Percentiles rank a stretch among this genome's conserved stretches.
Evolutionary conservation across 2,797 vertebrate genomes (phyloP).

Genomic region (Amniataba percoides): DNA sequence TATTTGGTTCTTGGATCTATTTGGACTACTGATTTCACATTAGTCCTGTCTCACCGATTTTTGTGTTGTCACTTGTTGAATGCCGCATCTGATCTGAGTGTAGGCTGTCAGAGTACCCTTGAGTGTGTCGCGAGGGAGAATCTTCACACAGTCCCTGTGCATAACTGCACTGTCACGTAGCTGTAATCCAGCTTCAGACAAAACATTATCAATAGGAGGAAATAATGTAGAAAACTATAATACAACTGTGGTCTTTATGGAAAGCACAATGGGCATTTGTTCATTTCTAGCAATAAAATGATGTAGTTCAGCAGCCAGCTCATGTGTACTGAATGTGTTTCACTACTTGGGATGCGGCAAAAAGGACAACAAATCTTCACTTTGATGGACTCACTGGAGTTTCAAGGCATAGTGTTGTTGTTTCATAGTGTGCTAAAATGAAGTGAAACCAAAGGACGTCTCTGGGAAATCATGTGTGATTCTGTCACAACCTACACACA

Average conservation of each 20-base stretch:
- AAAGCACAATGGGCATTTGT: conserved; percentile 2
- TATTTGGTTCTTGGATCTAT: not conserved
- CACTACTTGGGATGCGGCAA: conserved; percentile 16
- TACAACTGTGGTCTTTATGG: conserved; percentile 5
- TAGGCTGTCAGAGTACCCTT: conserved; percentile 20
- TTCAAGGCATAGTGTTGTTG: not conserved
- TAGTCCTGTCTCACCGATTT: conserved; percentile 1
- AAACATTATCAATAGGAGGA: conserved; percentile 12
- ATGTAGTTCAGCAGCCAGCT: conserved; percentile 7
- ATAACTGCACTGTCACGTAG: not conserved
- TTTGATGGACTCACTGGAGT: conserved; percentile 18
- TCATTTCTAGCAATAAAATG: conserved; percentile 12
- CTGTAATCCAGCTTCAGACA: conserved; percentile 21
- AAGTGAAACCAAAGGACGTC: conserved; percentile 24
- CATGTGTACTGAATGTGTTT: not conserved
- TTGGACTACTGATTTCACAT: not conserved
- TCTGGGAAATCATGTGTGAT: conserved; percentile 1
- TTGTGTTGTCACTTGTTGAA: not conserved
- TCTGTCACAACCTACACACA: not conserved
- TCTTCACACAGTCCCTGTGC: conserved; percentile 9
- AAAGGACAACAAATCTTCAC: conserved; percentile 23
- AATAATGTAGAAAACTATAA: not conserved
- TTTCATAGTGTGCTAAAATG: conserved; percentile 1
- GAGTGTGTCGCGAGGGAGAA: conserved; percentile 19
- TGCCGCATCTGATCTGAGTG: not conserved